Evolutionary conservation across 2,888 invertebrate species (phyloP).

Genomic region (Matsumyia berberina): DNA sequence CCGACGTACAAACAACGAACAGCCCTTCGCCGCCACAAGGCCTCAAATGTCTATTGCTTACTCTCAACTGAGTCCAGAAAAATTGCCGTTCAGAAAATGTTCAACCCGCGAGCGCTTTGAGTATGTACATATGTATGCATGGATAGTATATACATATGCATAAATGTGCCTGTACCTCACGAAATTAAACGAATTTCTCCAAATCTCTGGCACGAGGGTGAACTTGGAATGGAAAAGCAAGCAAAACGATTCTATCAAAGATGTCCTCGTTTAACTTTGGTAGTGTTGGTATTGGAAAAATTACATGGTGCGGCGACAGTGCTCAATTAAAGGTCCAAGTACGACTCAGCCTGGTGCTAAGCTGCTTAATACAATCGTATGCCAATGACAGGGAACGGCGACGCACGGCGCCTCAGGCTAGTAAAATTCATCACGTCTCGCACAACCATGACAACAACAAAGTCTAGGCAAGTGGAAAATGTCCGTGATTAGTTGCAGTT

Average conservation of each 20-base stretch:
- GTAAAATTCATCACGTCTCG: constrained; percentile 71
- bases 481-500: constrained; percentile 61
- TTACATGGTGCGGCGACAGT: constrained; percentile 60
- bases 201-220: constrained; percentile 39
- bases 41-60: constrained; percentile 58
- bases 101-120: constrained; percentile 14
- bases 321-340: constrained; percentile 65
- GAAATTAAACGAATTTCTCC: constrained; percentile 57
- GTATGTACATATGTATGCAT: no score
- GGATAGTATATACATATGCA: no score
- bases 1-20: constrained; percentile 44
- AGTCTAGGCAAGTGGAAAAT: constrained; percentile 69
- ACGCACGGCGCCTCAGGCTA: constrained; percentile 63
- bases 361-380: constrained; percentile 52
- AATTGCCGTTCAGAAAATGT: constrained; percentile 45
- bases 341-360: constrained; percentile 13
- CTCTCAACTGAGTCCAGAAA: constrained; percentile 41
- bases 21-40: constrained; percentile 41
- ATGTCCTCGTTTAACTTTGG: constrained; percentile 35
- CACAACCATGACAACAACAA: constrained; percentile 34
- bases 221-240: constrained; percentile 19
- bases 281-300: constrained; percentile 58
- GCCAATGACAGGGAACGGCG: constrained; percentile 30
- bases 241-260: neutral
- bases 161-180: constrained; percentile 38